Evolutionary conservation across 2,113 vertebrate genomes (phyloP).

Genomic region (Callochromis pleurospilus): DNA sequence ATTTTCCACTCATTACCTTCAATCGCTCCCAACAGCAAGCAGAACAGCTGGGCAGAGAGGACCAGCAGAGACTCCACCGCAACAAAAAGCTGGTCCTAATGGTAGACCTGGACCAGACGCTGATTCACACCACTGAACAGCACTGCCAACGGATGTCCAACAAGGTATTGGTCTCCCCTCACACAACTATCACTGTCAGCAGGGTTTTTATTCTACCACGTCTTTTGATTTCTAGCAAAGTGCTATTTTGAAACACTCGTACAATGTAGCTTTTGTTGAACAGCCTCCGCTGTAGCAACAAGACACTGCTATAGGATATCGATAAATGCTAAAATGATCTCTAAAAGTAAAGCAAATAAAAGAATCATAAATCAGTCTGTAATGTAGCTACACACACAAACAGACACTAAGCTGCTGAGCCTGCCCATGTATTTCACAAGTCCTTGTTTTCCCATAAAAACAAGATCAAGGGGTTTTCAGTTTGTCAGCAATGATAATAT

Average conservation of each 20-base stretch:
- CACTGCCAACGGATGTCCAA: slow-evolving; percentile 91
- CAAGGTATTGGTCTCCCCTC: slow-evolving; percentile 69
- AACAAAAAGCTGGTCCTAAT: slow-evolving; percentile 94
- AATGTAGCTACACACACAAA: background rate
- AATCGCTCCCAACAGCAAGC: slow-evolving; percentile 79
- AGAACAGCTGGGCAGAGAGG: slow-evolving; percentile 86
- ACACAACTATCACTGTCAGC: background rate
- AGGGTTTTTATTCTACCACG: background rate
- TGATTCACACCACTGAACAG: slow-evolving; percentile 97
- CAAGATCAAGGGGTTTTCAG: background rate
- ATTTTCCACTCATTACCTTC: background rate
- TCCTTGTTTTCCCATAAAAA: background rate
- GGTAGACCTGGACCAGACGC: slow-evolving; percentile 96
- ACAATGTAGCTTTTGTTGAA: background rate
- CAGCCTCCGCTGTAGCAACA: background rate
- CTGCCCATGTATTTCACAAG: background rate
- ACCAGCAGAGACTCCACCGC: slow-evolving; percentile 89
- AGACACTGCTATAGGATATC: background rate
- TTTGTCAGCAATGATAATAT: background rate
- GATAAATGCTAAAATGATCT: background rate
- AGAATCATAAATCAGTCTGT: background rate
- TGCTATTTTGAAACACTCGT: background rate
- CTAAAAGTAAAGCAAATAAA: background rate
- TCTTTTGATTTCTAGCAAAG: background rate
- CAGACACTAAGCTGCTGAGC: background rate